A percentile compares a stretch with the other conserved stretches of the same genome.
phyloP scores from a whole-genome alignment of 1,140 invertebrate species.

The Notospermus geniculatus region DNA sequence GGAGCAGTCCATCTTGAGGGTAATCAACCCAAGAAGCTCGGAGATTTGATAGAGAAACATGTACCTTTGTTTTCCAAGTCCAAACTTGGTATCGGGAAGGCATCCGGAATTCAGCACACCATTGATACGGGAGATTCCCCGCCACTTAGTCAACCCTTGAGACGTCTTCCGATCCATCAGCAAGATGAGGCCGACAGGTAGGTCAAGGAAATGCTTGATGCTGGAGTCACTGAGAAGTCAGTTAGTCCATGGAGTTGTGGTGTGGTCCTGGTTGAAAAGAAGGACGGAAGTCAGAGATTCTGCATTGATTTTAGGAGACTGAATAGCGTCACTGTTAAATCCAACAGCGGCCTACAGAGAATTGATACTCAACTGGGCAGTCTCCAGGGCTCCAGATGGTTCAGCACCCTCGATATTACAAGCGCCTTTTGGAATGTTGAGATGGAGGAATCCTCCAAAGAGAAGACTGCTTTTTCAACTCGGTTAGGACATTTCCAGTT shows the following conservation, averaged over 20 bases:
- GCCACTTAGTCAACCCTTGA: conserved; percentile 18
- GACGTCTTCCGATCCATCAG: conserved; percentile 15
- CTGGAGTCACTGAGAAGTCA: conserved; percentile 33
- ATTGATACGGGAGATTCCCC: conserved; percentile 17
- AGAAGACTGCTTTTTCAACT: too few species aligned
- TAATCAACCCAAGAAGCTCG: conserved; percentile 7
- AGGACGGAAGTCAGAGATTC: conserved; percentile 28
- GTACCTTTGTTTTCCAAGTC: conserved; percentile 18
- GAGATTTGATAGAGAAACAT: conserved; percentile 11
- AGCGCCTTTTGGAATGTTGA: conserved; percentile 51
- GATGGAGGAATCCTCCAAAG: too few species aligned
- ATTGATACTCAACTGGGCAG: conserved; percentile 34
- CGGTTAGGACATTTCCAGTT: too few species aligned
- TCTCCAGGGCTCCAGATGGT: conserved; percentile 24
- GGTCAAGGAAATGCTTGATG: conserved; percentile 12
- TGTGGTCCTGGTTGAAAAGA: conserved; percentile 38
- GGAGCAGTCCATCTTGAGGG: conserved; percentile 3
- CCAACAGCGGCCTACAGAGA: conserved; percentile 27
- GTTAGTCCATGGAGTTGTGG: conserved; percentile 36
- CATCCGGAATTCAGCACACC: conserved; percentile 14
- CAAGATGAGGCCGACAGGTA: conserved; percentile 12
- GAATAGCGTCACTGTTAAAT: conserved; percentile 36
- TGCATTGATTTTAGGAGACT: conserved; percentile 36
- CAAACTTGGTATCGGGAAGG: conserved; percentile 13
- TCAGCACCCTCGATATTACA: conserved; percentile 28